phyloP scores from a whole-genome alignment of 2,113 vertebrate genomes.

The Bambusicola thoracicus region DNA sequence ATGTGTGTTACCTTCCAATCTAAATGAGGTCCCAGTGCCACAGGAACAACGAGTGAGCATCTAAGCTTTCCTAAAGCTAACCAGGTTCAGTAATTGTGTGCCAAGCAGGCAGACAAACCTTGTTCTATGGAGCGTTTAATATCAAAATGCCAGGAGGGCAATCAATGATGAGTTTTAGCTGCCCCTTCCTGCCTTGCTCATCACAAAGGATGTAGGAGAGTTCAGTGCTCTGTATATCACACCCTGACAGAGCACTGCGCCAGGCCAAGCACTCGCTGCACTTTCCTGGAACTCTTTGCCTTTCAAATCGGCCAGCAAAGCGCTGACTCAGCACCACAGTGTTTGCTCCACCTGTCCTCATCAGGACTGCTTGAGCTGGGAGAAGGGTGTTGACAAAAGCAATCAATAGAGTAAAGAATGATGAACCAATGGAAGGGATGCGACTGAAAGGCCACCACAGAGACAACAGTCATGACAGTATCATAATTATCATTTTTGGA shows the following conservation, averaged over 20 bases:
- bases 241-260: neutral
- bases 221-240: neutral
- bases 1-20: neutral
- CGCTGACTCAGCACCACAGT: slow-evolving; percentile 81
- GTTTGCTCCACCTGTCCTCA: slow-evolving; percentile 72
- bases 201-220: neutral
- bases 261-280: neutral
- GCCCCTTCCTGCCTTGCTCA: neutral
- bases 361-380: slow-evolving; percentile 68
- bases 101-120: rapidly evolving
- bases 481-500: slow-evolving; percentile 64
- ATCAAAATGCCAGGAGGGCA: neutral
- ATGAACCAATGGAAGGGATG: slow-evolving; percentile 85
- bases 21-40: neutral
- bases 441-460: slow-evolving; percentile 74
- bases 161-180: neutral
- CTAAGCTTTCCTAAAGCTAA: neutral
- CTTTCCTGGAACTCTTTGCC: slow-evolving; percentile 57
- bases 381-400: slow-evolving; percentile 83
- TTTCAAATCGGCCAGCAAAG: slow-evolving; percentile 69
- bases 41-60: rapidly evolving
- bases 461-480: slow-evolving; percentile 69
- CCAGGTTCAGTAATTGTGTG: neutral
- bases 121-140: neutral
- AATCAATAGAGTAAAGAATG: slow-evolving; percentile 93